Evolutionary conservation across 2,797 vertebrate genomes (phyloP), one percentile per base, ranked within the genome.

Genomic region (Manis crassicaudata): DNA sequence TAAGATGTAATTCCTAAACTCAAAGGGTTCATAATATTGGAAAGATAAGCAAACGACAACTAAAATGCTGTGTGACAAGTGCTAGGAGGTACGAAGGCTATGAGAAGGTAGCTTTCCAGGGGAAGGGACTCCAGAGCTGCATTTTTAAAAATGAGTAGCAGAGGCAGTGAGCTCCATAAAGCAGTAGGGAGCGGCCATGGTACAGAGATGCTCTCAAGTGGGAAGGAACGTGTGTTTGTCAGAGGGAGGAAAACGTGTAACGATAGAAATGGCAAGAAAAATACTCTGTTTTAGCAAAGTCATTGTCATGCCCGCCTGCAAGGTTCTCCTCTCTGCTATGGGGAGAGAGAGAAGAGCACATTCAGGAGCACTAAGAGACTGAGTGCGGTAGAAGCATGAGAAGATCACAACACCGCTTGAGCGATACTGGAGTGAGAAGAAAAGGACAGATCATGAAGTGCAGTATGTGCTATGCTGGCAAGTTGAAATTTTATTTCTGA

Each of bases 1-100:
- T 76, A 93, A 76, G 23, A 54, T 11, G 75, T 58, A 85, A 72
- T 27, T 20, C 29, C 18, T 82, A 54, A 94, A 68, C 29, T 82
- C 16, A 82, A 94, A 86, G 27, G 13, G 21, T 20, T n/a, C 10
- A 58, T 63, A 88, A 90, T 94, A 77, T 3, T 77, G 35, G 14
- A 29, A 5, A 91, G 35, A 37, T 5, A 96, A 75, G 14, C 25
- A 77, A 79, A 84, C 6, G 32, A 52, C 50, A 46, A 14, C 10
- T 72, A 43, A 94, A 96, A 79, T 40, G 27, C 20, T 73, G 0
- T 37, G 18, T 37, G 20, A 37, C 46, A 32, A 14, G 12, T 11
- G 0, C 11, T 62, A 35, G 58, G 32, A 14, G 50, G 21, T 8
- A 35, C 43, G 37, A 54, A 18, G 43, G 7, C 17, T 14, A 6